Base-by-base conservation (phyloP, 2,797 vertebrate genomes). In the Babyrousa celebensis region DNA sequence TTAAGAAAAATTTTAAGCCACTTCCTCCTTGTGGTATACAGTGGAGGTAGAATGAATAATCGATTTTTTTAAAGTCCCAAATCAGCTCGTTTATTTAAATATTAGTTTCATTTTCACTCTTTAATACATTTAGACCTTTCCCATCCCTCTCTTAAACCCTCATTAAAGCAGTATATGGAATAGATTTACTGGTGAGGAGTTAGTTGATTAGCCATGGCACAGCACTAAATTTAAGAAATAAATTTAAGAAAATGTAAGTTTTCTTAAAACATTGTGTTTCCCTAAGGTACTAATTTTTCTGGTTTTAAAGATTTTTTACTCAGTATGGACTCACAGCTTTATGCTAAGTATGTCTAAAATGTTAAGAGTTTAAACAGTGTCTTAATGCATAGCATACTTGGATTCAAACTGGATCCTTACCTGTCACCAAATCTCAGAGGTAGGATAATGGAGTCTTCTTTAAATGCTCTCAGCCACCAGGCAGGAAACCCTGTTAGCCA, bases 281-380 rank as follows among this genome's bases (percentile, higher is more conserved):
- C 32, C 43, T 84, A n/a, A 79, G 10, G 12, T 32, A 48, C 52
- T 94, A 86, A 52, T 87, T 85, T 77, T 87, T 56, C 14, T 27
- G 15, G 65, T 94, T 95, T 79, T 88, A 77, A 95, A 74, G 52
- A 78, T 21, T 56, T 56, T 85, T 43, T 91, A 71, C 29, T 95
- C 43, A 58, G 0, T 52, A 2, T 71, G 27, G 21, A 43, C 12
- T 79, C 62, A 83, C 20, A 90, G 18, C 36, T 72, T 88, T 27
- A 63, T 79, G 60, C 32, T 86, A 71, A 80, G 7, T 82, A 29
- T 74, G 5, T 86, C 67, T 75, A 54, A 85, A 91, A 82, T 72
- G 84, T 40, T 71, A 96, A 79, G 43, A 60, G 16, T 68, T 78
- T 36, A 27, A 90, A 77, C 3, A 52, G 12, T 72, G 79, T 68